Evolutionary conservation across 1,140 invertebrate species (phyloP), one percentile per base, ranked within the genome.

Genomic region (Calosoma granatense): DNA sequence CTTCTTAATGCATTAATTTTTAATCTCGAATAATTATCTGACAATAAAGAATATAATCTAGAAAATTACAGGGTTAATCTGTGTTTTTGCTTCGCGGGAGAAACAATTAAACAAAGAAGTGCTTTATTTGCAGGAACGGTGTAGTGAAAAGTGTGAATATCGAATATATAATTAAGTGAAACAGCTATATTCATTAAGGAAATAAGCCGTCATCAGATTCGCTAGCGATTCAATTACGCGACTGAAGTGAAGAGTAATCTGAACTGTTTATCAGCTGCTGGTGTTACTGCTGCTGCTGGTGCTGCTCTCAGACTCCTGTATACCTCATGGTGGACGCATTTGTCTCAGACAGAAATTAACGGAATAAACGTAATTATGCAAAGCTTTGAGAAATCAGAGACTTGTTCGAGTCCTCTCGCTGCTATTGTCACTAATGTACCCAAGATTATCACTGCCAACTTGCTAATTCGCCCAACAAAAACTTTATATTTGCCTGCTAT

Each of bases 231-330:
- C 41, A 47, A 47, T 47, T 47, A 47, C 41, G 41, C 9, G 41
- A 12, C 41, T 47, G 17, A 17, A 47, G 41, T 47, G 41, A 47
- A 47, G 41, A 47, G 41, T 47, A 47, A 47, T 47, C 41, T 47
- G 41, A 47, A 47, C 41, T 47, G 41, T 47, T 47, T 47, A 47
- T 47, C 41, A 17, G 6, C 3, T 6, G 26, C 4, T 6, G 26
- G 6, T 6, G 26, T 14, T 4, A 14, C 26, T 6, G 14, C 4
- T 4, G 26, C 26, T 6, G 26, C 4, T 4, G 26, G 6, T 6
- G 26, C n/a, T 36, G 26, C 26, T 36, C 26, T n/a, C 26, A 36
- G 6, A 36, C 26, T 36, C n/a, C 26, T 9, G 26, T 36, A 6
- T 6, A 36, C 26, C 6, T 9, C 26, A 36, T n/a, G n/a, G 26